Evolutionary conservation across 2,888 invertebrate genomes (phyloP).

Genomic region (Lochmaea capreae): DNA sequence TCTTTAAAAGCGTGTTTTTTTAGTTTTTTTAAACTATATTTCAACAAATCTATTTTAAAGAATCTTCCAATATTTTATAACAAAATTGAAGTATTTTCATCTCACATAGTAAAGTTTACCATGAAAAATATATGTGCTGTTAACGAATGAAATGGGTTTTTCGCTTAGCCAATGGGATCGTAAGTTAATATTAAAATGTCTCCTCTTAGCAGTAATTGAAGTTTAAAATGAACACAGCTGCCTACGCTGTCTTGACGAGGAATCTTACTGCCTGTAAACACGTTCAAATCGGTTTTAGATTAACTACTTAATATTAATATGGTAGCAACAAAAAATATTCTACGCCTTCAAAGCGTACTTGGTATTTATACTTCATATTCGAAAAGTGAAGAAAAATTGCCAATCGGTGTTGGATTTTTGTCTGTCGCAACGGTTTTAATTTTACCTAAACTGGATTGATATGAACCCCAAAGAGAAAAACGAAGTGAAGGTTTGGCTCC

Average conservation of each 20-base stretch:
- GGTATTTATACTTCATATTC: background rate
- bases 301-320: conserved; percentile 7
- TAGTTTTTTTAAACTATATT: too few relatives aligned
- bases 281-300: conserved; percentile 4
- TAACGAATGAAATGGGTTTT: conserved; percentile 20
- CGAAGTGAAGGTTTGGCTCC: too few relatives aligned
- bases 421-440: too few relatives aligned
- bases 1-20: too few relatives aligned
- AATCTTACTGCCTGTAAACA: conserved; percentile 21
- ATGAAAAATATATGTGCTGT: background rate
- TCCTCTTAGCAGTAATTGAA: conserved; percentile 15
- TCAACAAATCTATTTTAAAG: too few relatives aligned
- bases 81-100: too few relatives aligned
- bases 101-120: too few relatives aligned
- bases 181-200: conserved; percentile 28
- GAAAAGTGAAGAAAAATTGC: too few relatives aligned
- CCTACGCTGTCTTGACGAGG: conserved; percentile 10
- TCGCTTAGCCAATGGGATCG: conserved; percentile 16
- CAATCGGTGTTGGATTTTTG: too few relatives aligned
- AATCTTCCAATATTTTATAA: too few relatives aligned
- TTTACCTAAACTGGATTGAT: too few relatives aligned
- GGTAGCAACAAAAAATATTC: background rate
- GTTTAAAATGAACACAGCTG: conserved; percentile 21
- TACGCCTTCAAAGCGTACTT: background rate
- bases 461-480: too few relatives aligned